Base-by-base conservation (phyloP, 2,888 invertebrate genomes). In the Zygothrica quintamaculata region DNA sequence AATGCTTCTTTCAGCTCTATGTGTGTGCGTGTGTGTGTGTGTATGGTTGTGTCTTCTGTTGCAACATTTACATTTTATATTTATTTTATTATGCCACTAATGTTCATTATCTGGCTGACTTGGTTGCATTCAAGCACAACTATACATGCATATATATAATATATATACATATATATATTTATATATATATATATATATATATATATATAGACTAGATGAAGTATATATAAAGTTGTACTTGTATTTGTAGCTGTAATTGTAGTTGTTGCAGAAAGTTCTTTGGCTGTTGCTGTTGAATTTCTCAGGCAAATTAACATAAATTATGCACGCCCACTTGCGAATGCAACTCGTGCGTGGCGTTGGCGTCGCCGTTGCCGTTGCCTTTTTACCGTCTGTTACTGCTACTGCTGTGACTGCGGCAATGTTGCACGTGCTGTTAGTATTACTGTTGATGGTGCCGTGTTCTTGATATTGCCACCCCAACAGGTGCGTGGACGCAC, bases 311-410 rank as follows among this genome's bases (percentile, higher is more conserved):
- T 84, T 87, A 87, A 67, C 88, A 87, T 87, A 84, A 84, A 84
- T 84, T 84, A 84, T 87, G 86, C 80, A 85, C 84, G 84, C 84
- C 86, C 84, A 84, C 84, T 84, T 84, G 86, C 82, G 36, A 79
- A 61, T 84, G 84, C 77, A 87, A 66, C 70, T 87, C 84, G 84
- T 84, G 84, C 84, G 84, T 84, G 80, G 40, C 7, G 39, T 15
- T 29, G 29, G 13, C 39, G 16, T 39, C 22, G 37, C 12, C 13
- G 16, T 12, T 15, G 51, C 33, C n/a, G n/a, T n/a, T n/a, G n/a
- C n/a, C n/a, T n/a, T n/a, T n/a, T n/a, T n/a, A n/a, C n/a, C n/a
- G 8, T 9, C 52, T 3, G 18, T 15, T 42, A 9, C 34, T 6
- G 31, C n/a, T 39, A 9, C 36, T 12, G 18, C 36, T 40, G 34